Evolutionary conservation across 2,113 vertebrate genomes (phyloP), one percentile per base, ranked within the genome.

Genomic region (Macrotus californicus): DNA sequence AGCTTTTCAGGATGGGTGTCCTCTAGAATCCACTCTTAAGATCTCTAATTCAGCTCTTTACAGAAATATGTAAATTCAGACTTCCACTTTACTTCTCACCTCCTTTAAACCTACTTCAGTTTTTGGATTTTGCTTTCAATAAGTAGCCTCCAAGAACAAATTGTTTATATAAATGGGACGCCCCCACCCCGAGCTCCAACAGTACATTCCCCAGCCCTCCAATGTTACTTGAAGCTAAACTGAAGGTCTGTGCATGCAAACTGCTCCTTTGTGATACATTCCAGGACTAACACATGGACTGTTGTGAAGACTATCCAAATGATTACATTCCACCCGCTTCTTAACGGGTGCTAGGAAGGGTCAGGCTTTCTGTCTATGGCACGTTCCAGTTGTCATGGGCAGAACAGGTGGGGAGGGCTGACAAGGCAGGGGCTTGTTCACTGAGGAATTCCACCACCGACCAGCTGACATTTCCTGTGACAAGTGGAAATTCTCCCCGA

Each of bases 391-490:
- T 97, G 97, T 95, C 90, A n/a, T 2, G 89, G 54, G 48, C 26
- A 88, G 76, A 69, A 91, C 80, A 80, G 36, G 72, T 80, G 87
- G 72, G 46, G 36, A 70, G 54, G 88, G 92, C 34, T 93, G 93
- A 88, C 77, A 77, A 90, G 67, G 54, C 81, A 46, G 81, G 77
- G 81, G 67, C 69, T 84, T 91, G 72, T 79, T 91, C 84, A 83
- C 46, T 89, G 85, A 95, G 73, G 85, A 96, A 96, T 97, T 94
- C 77, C 85, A 96, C 85, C 18, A 73, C 50, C 67, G 73, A 95
- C 94, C 96, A 96, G 94, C 86, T 96, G 97, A 94, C 76, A 86
- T 66, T 92, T 93, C 88, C 94, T 93, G 39, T 95, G 97, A 94
- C 97, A 96, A 96, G 91, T 95, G 95, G 93, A 79, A 64, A 87